phyloP scores from a whole-genome alignment of 2,797 vertebrate species.

The Sebastes miniatus region DNA sequence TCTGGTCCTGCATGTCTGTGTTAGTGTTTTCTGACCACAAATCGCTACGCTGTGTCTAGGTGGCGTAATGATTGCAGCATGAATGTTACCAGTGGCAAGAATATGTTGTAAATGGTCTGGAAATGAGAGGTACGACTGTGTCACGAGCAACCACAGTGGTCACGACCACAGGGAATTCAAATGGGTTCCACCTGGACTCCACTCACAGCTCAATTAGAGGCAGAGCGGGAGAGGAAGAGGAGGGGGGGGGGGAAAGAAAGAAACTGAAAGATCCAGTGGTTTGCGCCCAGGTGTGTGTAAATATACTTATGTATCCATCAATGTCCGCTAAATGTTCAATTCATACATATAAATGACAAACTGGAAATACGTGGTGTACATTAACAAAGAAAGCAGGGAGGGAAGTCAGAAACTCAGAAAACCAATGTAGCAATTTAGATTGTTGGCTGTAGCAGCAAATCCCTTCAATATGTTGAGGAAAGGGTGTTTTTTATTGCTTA shows the following conservation, averaged over 20 bases:
- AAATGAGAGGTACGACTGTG: conserved; percentile 65
- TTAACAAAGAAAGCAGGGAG: conserved; percentile 3
- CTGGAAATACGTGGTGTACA: neutral
- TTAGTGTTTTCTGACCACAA: conserved; percentile 53
- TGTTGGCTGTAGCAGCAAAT: neutral
- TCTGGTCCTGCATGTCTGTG: conserved; percentile 32
- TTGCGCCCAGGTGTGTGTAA: conserved; percentile 1
- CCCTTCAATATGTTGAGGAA: neutral
- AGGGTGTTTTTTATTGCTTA: neutral
- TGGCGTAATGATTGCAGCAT: conserved; percentile 48
- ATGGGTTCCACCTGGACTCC: conserved; percentile 76
- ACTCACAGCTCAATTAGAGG: conserved; percentile 67
- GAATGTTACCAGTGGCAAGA: conserved; percentile 47
- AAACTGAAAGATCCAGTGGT: neutral
- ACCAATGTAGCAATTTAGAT: neutral
- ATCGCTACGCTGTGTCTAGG: conserved; percentile 46
- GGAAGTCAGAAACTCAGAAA: neutral
- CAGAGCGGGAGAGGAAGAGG: neutral
- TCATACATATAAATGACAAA: conserved; percentile 28
- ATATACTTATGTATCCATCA: conserved; percentile 22
- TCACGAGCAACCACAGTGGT: conserved; percentile 58
- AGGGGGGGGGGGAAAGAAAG: neutral
- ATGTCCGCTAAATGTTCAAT: conserved; percentile 18
- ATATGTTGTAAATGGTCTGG: conserved; percentile 69
- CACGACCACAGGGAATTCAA: conserved; percentile 70